phyloP scores from a whole-genome alignment of 1,140 invertebrate species.

The Drosophila carrolli region DNA sequence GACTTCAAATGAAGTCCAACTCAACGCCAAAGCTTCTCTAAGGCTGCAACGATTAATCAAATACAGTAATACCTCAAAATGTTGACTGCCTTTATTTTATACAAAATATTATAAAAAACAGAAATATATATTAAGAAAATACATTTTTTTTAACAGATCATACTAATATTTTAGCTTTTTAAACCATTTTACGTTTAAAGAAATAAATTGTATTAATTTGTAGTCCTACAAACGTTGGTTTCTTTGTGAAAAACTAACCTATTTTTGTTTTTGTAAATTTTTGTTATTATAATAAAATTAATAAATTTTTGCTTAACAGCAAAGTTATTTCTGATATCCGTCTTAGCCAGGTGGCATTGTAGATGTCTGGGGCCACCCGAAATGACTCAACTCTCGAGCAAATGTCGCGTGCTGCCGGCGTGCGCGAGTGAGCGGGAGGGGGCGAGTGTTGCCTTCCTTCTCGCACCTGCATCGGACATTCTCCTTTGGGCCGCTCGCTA shows the following conservation, averaged over 20 bases:
- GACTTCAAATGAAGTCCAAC: slow-evolving; percentile 17
- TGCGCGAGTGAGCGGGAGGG: slow-evolving; percentile 3
- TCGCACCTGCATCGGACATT: slow-evolving; percentile 30
- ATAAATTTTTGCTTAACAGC: too few relatives aligned
- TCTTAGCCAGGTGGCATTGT: background rate
- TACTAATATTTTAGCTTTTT: too few relatives aligned
- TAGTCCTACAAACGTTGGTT: too few relatives aligned
- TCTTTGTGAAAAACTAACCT: too few relatives aligned
- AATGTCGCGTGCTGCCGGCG: slow-evolving; percentile 63
- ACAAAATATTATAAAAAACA: too few relatives aligned
- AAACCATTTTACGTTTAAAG: too few relatives aligned
- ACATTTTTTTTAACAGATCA: too few relatives aligned
- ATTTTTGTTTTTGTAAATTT: too few relatives aligned
- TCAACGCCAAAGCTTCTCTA: slow-evolving; percentile 35
- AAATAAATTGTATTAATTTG: too few relatives aligned
- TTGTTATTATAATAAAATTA: too few relatives aligned
- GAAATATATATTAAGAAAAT: too few relatives aligned
- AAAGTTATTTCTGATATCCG: background rate
- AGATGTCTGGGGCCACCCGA: slow-evolving; percentile 18
- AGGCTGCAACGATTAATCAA: slow-evolving; percentile 63
- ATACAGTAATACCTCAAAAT: background rate
- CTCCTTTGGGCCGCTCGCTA: slow-evolving; percentile 63
- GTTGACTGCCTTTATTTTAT: too few relatives aligned
- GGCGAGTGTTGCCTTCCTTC: slow-evolving; percentile 11
- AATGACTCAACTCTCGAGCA: slow-evolving; percentile 36